Conservation (phyloP, 2,888 invertebrate genomes). For the Drosophila tripunctata region DNA sequence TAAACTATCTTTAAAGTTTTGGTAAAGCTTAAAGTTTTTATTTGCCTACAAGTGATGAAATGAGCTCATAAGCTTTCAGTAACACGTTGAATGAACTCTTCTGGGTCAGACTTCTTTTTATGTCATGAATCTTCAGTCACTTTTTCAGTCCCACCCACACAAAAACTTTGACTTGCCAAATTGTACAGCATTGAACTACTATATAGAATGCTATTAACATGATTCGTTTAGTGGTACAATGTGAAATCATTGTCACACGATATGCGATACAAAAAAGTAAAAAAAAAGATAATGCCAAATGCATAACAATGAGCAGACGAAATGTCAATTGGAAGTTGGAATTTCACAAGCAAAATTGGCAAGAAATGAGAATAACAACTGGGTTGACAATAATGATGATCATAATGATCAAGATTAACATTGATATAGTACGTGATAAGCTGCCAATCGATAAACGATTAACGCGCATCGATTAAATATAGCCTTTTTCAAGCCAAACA, state of each 20-base stretch:
- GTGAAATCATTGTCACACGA: constrained; percentile 65
- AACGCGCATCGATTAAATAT: constrained; percentile 22
- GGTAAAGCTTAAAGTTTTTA: background rate
- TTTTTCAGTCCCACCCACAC: constrained; percentile 49
- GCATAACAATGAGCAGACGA: constrained; percentile 61
- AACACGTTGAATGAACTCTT: constrained; percentile 43
- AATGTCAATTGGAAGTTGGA: constrained; percentile 40
- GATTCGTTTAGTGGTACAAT: constrained; percentile 24
- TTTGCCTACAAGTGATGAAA: background rate
- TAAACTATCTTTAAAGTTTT: too few relatives aligned
- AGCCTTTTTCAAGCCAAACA: constrained; percentile 13
- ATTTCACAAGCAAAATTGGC: constrained; percentile 59
- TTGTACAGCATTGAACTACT: constrained; percentile 68
- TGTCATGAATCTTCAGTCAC: constrained; percentile 25
- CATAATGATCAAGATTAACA: constrained; percentile 12
- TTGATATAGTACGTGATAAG: constrained; percentile 21
- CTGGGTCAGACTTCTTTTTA: constrained; percentile 33
- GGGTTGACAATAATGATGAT: constrained; percentile 17
- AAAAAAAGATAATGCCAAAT: constrained; percentile 53
- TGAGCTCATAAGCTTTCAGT: constrained; percentile 27
- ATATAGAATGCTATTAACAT: constrained; percentile 56
- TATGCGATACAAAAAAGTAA: too few relatives aligned
- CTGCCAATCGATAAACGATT: constrained; percentile 15
- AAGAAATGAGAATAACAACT: constrained; percentile 37
- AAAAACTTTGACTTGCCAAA: constrained; percentile 50